Conservation (phyloP, 1,140 invertebrate species). For the Zophobas morio region DNA sequence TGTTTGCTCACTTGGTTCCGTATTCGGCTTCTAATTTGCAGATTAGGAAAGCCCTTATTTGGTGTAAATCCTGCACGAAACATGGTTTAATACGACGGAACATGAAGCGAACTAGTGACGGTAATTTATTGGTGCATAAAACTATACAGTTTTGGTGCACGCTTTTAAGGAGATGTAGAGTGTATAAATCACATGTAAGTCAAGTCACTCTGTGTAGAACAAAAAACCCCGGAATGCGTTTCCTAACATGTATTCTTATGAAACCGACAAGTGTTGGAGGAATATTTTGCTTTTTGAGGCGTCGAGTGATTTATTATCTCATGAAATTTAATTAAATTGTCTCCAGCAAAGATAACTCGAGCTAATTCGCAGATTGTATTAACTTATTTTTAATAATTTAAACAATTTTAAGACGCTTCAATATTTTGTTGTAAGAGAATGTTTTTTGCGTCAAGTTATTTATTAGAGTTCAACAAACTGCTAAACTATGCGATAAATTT, state of each 20-base stretch:
- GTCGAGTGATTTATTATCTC: too few relatives aligned
- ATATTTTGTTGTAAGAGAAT: neutral
- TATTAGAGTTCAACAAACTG: constrained; percentile 21
- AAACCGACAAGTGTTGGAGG: neutral
- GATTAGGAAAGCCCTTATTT: neutral
- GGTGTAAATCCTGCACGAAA: neutral
- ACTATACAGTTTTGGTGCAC: neutral
- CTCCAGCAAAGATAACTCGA: too few relatives aligned
- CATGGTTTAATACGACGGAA: too few relatives aligned
- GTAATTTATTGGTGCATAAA: neutral
- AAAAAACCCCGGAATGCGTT: too few relatives aligned
- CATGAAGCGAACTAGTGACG: neutral
- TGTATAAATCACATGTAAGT: neutral
- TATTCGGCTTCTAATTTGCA: too few relatives aligned
- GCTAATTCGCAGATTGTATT: too few relatives aligned
- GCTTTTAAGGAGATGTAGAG: neutral
- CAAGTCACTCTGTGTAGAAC: too few relatives aligned
- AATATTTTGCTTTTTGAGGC: too few relatives aligned
- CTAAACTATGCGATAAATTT: constrained; percentile 22
- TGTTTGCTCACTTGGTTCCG: too few relatives aligned
- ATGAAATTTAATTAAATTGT: too few relatives aligned
- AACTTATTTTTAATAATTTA: too few relatives aligned
- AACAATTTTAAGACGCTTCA: too few relatives aligned
- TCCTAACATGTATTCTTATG: neutral
- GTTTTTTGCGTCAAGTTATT: constrained; percentile 3